Conservation (phyloP, 2,113 vertebrate genomes). For the Pteruthius melanotis region DNA sequence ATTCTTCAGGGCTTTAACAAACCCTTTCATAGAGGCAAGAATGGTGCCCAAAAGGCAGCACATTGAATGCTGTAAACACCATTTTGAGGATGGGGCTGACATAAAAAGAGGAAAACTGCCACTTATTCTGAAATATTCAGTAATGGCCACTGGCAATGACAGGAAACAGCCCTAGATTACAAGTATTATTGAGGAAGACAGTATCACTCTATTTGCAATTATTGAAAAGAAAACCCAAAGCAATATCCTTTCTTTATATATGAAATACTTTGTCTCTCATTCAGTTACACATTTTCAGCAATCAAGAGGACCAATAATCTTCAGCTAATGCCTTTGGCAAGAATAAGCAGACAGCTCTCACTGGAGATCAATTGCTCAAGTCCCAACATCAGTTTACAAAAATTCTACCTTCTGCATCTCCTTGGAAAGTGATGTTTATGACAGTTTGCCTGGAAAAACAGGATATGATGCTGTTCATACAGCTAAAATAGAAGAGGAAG, state of each 20-base stretch:
- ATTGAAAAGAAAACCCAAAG: background rate
- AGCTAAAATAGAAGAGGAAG: background rate
- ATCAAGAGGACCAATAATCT: background rate
- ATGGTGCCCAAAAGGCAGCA: background rate
- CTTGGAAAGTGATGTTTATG: background rate
- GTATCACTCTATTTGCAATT: background rate
- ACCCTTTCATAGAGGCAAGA: background rate
- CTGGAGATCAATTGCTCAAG: background rate
- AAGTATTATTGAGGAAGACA: background rate
- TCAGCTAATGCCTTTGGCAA: background rate
- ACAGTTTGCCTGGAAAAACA: background rate
- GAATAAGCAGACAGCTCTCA: background rate
- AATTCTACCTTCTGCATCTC: background rate
- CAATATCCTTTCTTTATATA: background rate
- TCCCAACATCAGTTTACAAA: background rate
- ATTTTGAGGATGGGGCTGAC: background rate
- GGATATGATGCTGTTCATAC: background rate
- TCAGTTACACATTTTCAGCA: background rate
- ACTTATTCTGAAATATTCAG: background rate
- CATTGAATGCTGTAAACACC: background rate
- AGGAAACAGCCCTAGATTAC: background rate
- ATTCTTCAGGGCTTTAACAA: background rate
- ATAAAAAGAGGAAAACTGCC: background rate
- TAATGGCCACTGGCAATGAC: background rate
- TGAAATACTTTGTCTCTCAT: background rate